Evolutionary conservation across 2,113 vertebrate genomes (phyloP), one percentile per base, ranked within the genome.

Genomic region (Meleagris gallopavo): DNA sequence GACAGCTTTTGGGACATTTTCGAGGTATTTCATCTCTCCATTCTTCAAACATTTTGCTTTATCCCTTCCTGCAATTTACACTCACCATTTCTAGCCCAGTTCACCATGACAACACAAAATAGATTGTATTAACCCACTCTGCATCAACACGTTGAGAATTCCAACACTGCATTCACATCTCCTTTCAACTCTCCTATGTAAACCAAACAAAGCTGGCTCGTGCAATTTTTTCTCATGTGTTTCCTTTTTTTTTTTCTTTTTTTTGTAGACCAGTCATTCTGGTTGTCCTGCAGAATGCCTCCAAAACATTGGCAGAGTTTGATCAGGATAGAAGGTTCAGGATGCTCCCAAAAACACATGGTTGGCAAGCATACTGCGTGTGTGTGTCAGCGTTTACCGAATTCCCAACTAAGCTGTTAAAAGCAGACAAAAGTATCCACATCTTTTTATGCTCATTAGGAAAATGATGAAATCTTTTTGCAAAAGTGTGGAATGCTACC

Each of bases 101-200:
- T 91, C 55, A 91, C 75, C 50, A 88, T 70, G 76, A 88, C 62
- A 91, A 93, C 67, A 93, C 80, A 69, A 83, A 78, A 32, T 1
- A 66, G 58, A 54, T 19, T 8, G 1, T 21, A 43, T 90, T 92
- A 7, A 1, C 10, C 9, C 15, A 58, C 54, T 66, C 45, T 85
- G 30, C 27, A 58, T 30, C 11, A 91, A 40, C 5, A 9, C 45
- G 3, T 48, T 76, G 18, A 80, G 66, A 29, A 36, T 36, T 19
- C 34, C 16, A 50, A 70, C n/a, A 88, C 48, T 78, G 93, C 77
- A 5, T 82, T 65, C 4, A 0, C 24, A 57, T 82, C 5, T 94
- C 30, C 22, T 82, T 81, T 69, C 66, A 78, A 11, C 5, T 60
- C 1, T 89, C 25, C 41, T 67, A 3, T 61, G 83, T 83, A 69